Conservation (phyloP, 2,888 invertebrate species). For the Leptinotarsa haldemani region DNA sequence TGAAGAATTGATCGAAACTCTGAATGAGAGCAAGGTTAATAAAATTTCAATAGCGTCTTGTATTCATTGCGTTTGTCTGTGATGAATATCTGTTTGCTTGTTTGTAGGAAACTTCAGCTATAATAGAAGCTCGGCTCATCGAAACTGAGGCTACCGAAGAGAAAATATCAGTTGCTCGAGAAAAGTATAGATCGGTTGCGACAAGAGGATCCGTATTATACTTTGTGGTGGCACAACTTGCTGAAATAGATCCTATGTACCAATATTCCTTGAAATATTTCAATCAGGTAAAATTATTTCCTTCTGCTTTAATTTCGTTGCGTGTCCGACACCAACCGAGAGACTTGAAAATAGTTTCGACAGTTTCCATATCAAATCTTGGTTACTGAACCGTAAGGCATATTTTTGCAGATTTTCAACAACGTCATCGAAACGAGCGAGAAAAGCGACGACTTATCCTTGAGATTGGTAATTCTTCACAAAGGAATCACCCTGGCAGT, state of each 20-base stretch:
- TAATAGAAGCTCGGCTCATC: constrained; percentile 87
- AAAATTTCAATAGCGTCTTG: no score
- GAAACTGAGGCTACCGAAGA: constrained; percentile 90
- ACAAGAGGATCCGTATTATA: constrained; percentile 90
- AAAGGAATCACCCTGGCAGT: constrained; percentile 84
- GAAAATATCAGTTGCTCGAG: constrained; percentile 85
- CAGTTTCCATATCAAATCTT: background rate
- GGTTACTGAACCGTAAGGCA: background rate
- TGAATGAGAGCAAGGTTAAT: constrained; percentile 84
- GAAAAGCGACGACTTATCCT: constrained; percentile 73
- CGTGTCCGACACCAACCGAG: no score
- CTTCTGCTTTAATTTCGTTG: no score
- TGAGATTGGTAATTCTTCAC: constrained; percentile 77
- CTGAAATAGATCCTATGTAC: constrained; percentile 95
- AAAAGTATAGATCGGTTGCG: constrained; percentile 87
- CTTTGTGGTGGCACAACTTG: constrained; percentile 89
- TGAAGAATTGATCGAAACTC: constrained; percentile 90
- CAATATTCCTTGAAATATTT: constrained; percentile 95
- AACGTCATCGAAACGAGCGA: constrained; percentile 83
- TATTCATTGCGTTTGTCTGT: no score
- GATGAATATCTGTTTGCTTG: no score
- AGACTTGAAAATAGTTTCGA: no score
- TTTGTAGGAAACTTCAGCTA: constrained; percentile 84
- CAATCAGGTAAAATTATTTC: constrained; percentile 69
- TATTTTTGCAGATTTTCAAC: constrained; percentile 76